Conservation (phyloP, 2,888 invertebrate species). For the Lochmaea crataegi region DNA sequence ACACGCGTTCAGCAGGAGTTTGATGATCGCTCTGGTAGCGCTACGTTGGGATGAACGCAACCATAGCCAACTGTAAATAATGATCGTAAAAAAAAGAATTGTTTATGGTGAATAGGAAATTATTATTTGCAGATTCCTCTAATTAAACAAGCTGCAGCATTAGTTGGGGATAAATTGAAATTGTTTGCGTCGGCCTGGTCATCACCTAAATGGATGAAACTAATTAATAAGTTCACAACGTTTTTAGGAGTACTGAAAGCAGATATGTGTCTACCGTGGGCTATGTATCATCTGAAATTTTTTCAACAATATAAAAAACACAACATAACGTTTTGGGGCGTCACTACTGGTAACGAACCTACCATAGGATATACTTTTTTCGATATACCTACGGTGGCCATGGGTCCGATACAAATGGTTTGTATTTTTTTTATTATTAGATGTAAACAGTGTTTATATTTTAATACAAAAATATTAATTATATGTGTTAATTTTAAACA, state of each 20-base stretch:
- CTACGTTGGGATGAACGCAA: too few species aligned
- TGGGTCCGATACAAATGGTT: slow-evolving; percentile 10
- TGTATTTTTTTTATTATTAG: background rate
- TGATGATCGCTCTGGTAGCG: too few species aligned
- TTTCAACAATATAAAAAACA: slow-evolving; percentile 78
- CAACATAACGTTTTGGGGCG: slow-evolving; percentile 79
- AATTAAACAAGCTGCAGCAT: slow-evolving; percentile 18
- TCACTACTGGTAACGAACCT: slow-evolving; percentile 59
- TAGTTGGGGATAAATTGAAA: slow-evolving; percentile 12
- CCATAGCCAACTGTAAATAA: too few species aligned
- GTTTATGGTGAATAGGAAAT: background rate
- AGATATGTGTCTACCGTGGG: slow-evolving; percentile 71
- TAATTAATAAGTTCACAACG: slow-evolving; percentile 13
- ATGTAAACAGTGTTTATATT: too few species aligned
- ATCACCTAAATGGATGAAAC: slow-evolving; percentile 36
- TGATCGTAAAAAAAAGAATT: too few species aligned
- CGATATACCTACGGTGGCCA: slow-evolving; percentile 27
- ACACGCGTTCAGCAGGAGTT: too few species aligned
- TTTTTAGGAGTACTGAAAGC: slow-evolving; percentile 15
- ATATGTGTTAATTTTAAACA: background rate
- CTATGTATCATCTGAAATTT: slow-evolving; percentile 84
- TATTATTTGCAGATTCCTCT: slow-evolving; percentile 26
- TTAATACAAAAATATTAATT: too few species aligned
- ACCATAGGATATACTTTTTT: slow-evolving; percentile 62
- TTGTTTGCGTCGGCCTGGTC: slow-evolving; percentile 24